phyloP scores from a whole-genome alignment of 2,888 invertebrate genomes.

The Plemyria rubiginata region DNA sequence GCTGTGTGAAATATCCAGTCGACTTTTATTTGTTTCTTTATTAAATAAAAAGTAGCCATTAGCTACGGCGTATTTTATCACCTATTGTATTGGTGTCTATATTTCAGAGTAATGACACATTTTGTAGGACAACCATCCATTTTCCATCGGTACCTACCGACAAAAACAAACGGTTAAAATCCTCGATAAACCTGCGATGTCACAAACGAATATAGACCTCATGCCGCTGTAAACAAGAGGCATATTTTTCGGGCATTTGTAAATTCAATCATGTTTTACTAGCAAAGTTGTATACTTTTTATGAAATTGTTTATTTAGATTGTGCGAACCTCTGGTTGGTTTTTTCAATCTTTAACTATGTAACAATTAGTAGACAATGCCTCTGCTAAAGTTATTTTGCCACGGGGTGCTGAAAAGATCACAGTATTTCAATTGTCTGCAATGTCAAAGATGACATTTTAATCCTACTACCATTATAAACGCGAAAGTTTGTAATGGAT shows the following conservation, averaged over 20 bases:
- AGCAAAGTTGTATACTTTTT: conserved; percentile 30
- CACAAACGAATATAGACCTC: conserved; percentile 23
- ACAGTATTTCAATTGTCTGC: too few species aligned
- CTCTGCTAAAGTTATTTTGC: too few species aligned
- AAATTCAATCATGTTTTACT: conserved; percentile 43
- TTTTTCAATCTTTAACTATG: neutral
- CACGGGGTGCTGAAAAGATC: too few species aligned
- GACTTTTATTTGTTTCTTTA: neutral
- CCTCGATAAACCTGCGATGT: conserved; percentile 27
- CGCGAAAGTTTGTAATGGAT: too few species aligned
- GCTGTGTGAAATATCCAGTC: too few species aligned
- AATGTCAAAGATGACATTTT: too few species aligned
- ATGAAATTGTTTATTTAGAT: conserved; percentile 33
- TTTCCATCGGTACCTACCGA: conserved; percentile 31
- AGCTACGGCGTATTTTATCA: conserved; percentile 4
- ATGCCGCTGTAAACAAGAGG: conserved; percentile 7
- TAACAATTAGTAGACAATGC: neutral
- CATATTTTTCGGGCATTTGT: conserved; percentile 19
- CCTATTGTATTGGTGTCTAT: neutral
- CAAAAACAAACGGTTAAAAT: conserved; percentile 39
- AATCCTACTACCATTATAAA: too few species aligned
- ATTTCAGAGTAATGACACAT: conserved; percentile 29
- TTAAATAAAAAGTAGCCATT: neutral
- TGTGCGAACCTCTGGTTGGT: neutral
- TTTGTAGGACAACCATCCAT: conserved; percentile 25